Base-by-base conservation (phyloP, 2,113 vertebrate genomes). In the Monopterus albus region DNA sequence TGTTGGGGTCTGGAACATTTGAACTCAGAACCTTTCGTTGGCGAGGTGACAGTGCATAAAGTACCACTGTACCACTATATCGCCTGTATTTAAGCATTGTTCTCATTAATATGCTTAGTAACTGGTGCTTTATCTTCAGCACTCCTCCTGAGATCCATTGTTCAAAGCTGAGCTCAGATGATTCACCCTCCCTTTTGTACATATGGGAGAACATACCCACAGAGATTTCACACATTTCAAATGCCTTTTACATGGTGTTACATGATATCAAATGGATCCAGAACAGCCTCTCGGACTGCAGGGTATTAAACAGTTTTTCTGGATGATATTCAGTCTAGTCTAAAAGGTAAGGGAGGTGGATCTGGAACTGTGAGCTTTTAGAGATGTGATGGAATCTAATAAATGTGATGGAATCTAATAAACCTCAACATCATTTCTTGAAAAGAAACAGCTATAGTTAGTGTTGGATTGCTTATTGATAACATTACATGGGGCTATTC, bases 21-120 rank as follows among this genome's bases (percentile, higher is more conserved):
- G n/a, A n/a, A n/a, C n/a, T n/a, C n/a, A n/a, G n/a, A n/a, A n/a
- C n/a, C n/a, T n/a, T n/a, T n/a, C n/a, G n/a, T n/a, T n/a, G n/a
- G n/a, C n/a, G n/a, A n/a, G n/a, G n/a, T n/a, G n/a, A n/a, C n/a
- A n/a, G n/a, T n/a, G n/a, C n/a, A n/a, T n/a, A n/a, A n/a, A n/a
- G n/a, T n/a, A n/a, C n/a, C n/a, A n/a, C n/a, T n/a, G n/a, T n/a
- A n/a, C n/a, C n/a, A n/a, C n/a, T n/a, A n/a, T n/a, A n/a, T n/a
- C n/a, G n/a, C n/a, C n/a, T n/a, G n/a, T 75, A 73, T 78, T 84
- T 83, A 84, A 87, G 60, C 72, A 55, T 42, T 63, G 26, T 25
- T 71, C 75, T 84, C 81, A 83, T 88, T 84, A 87, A 79, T 83
- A 84, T 84, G 78, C 79, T 59, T 61, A 74, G 70, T 62, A 82